phyloP scores from a whole-genome alignment of 2,113 vertebrate genomes.

The Nycticryphes semicollaris region DNA sequence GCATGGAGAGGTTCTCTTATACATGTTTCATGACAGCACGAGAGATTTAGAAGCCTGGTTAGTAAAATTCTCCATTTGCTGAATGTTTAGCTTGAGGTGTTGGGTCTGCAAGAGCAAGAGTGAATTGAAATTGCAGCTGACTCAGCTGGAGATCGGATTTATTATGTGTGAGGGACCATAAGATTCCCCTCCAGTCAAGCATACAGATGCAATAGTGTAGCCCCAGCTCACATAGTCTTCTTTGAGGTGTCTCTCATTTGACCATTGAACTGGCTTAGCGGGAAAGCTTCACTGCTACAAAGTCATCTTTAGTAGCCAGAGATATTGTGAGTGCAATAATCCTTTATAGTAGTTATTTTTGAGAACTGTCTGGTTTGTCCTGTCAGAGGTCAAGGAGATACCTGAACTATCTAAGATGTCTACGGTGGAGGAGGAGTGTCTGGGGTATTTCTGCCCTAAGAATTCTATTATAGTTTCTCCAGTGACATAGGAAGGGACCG shows the following conservation, averaged over 20 bases:
- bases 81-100: background rate
- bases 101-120: background rate
- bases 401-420: background rate
- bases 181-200: background rate
- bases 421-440: background rate
- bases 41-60: background rate
- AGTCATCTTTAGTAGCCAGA: background rate
- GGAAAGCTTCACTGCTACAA: background rate
- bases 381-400: background rate
- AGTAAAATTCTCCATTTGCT: background rate
- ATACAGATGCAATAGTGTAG: background rate
- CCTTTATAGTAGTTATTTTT: background rate
- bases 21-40: background rate
- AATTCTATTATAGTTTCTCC: background rate
- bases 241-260: background rate
- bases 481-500: background rate
- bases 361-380: background rate
- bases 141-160: background rate
- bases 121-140: background rate
- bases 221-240: background rate
- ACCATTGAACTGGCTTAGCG: background rate
- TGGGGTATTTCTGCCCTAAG: background rate
- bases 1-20: background rate
- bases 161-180: background rate
- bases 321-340: background rate